phyloP scores from a whole-genome alignment of 2,113 vertebrate genomes.

The Trichechus manatus region DNA sequence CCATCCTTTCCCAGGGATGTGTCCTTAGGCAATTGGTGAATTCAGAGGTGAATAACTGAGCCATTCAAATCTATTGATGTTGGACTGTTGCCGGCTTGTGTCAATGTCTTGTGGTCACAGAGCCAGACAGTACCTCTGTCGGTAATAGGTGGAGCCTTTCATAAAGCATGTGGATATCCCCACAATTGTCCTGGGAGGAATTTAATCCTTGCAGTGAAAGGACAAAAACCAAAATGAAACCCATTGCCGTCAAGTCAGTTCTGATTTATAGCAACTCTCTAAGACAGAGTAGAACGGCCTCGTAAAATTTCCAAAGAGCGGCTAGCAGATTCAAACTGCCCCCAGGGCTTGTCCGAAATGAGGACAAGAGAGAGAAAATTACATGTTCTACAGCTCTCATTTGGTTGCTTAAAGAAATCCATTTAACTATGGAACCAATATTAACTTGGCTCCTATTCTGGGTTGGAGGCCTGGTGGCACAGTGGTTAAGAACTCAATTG shows the following conservation, averaged over 20 bases:
- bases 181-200: not conserved
- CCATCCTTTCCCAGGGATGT: not conserved
- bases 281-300: too few species aligned
- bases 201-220: not conserved
- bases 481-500: too few species aligned
- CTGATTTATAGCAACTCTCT: too few species aligned
- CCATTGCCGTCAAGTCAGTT: too few species aligned
- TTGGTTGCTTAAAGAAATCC: slow-evolving; percentile 55
- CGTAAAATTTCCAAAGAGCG: too few species aligned
- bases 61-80: not conserved
- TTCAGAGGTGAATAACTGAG: not conserved
- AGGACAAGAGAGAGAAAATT: not conserved
- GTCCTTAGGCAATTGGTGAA: not conserved
- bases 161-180: not conserved
- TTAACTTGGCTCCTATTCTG: not conserved
- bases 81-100: not conserved
- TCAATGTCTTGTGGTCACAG: not conserved
- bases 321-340: too few species aligned
- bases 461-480: too few species aligned
- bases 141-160: not conserved
- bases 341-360: not conserved
- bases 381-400: not conserved
- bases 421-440: not conserved
- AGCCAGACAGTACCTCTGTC: not conserved
- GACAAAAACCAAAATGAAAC: not conserved